Base-by-base conservation (phyloP, 2,797 vertebrate species). In the Enteromius treurensis region DNA sequence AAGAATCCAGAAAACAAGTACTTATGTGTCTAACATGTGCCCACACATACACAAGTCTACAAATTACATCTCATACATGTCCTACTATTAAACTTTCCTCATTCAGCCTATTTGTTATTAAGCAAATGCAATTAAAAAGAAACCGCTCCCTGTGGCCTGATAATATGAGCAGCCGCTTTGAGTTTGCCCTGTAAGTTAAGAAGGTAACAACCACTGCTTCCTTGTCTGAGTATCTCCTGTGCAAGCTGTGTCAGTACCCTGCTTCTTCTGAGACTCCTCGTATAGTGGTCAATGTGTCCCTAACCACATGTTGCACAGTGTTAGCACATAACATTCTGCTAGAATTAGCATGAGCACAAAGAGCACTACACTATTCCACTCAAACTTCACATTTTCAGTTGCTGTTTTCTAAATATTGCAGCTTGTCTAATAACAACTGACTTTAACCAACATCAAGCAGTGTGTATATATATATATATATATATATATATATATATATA, bases 51-150 rank as follows among this genome's bases (percentile, higher is more conserved):
- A 26, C 13, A 15, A 42, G 40, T n/a, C 40, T 15, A 71, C 23
- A 71, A 47, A 47, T 23, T 47, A 29, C 23, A 49, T 49, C 42
- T 26, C 45, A 14, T 3, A 47, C 42, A 10, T 7, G 1, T 47
- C 10, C 1, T 47, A 17, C 3, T 45, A 7, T 26, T 73, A 32
- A 74, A 74, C 29, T 21, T 53, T 34, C 9, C 29, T n/a, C 47
- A 70, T 68, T 75, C 68, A 77, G 51, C 62, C 85, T 58, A 47
- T 86, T 85, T 69, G 62, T 67, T 51, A 80, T 86, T 91, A 90
- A 91, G 90, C 88, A 93, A 93, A 92, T 92, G 91, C 91, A 92
- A 92, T 94, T 92, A 93, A 91, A 88, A 49, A 34, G 73, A 83
- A 90, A 94, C 87, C 88, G 90, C 87, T 92, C 92, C 91, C 92